Conservation (phyloP, 2,113 vertebrate species). For the Hippolais icterina region DNA sequence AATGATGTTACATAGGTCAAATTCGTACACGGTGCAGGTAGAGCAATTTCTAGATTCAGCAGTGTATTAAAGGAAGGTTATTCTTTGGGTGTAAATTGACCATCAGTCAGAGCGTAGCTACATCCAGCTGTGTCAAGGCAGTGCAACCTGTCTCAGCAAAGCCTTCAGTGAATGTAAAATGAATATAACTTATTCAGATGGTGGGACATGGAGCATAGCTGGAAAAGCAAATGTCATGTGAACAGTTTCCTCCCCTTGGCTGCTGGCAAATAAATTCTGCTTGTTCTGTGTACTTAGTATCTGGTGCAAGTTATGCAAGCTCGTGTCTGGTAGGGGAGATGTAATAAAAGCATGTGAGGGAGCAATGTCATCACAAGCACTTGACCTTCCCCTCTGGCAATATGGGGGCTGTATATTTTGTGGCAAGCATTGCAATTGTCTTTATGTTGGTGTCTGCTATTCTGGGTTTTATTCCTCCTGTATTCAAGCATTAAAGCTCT, state of each 20-base stretch:
- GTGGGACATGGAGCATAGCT: neutral
- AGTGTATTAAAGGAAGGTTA: conserved; percentile 58
- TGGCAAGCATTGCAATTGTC: neutral
- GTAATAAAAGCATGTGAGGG: conserved; percentile 58
- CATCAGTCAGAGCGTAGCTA: neutral
- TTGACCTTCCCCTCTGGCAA: conserved; percentile 47
- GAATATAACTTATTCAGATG: conserved; percentile 48
- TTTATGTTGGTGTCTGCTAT: neutral
- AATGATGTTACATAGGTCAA: neutral
- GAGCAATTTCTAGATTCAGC: neutral
- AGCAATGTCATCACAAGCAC: conserved; percentile 61
- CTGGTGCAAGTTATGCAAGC: conserved; percentile 49
- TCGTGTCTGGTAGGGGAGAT: conserved; percentile 33
- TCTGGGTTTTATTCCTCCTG: conserved; percentile 18
- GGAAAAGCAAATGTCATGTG: conserved; percentile 34
- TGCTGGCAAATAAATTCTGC: conserved; percentile 53
- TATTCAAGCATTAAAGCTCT: conserved; percentile 48
- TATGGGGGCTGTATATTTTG: conserved; percentile 57
- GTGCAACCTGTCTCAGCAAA: conserved; percentile 44
- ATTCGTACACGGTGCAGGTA: neutral
- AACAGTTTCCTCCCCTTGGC: conserved; percentile 9
- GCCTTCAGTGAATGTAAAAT: conserved; percentile 24
- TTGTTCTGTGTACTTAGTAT: conserved; percentile 33
- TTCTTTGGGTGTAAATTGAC: conserved; percentile 28
- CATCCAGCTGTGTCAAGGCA: conserved; percentile 50